Conservation (phyloP, 2,888 invertebrate species). For the Sepiola atlantica region DNA sequence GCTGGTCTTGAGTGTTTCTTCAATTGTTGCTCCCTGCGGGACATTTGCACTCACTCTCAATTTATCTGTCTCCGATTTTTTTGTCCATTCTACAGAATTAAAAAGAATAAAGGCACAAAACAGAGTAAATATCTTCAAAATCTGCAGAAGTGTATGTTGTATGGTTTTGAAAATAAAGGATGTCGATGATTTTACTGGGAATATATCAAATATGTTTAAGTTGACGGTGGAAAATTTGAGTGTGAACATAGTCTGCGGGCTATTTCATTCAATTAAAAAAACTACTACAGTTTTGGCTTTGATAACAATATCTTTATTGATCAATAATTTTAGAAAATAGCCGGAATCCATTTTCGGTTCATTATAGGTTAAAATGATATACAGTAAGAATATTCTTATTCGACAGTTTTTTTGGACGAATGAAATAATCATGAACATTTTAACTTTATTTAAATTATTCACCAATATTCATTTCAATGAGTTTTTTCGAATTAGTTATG, state of each 20-base stretch:
- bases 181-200: conserved; percentile 20
- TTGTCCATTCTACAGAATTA: neutral
- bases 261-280: conserved; percentile 22
- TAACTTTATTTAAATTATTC: neutral
- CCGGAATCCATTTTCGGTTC: neutral
- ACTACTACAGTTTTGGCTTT: conserved; percentile 12
- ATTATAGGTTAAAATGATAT: conserved; percentile 8
- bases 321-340: neutral
- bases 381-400: neutral
- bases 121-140: neutral
- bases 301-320: conserved; percentile 16
- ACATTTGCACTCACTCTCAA: neutral
- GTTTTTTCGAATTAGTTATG: neutral
- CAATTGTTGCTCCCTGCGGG: conserved; percentile 21
- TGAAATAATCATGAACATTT: neutral
- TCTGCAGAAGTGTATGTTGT: neutral
- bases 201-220: conserved; percentile 32
- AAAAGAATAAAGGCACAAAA: neutral
- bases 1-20: conserved; percentile 32
- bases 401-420: neutral
- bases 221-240: neutral
- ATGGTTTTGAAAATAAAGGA: conserved; percentile 9
- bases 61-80: neutral
- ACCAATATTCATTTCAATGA: neutral
- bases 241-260: conserved; percentile 12